phyloP scores from a whole-genome alignment of 1,140 invertebrate species.

The Phymorhynchus buccinoides region DNA sequence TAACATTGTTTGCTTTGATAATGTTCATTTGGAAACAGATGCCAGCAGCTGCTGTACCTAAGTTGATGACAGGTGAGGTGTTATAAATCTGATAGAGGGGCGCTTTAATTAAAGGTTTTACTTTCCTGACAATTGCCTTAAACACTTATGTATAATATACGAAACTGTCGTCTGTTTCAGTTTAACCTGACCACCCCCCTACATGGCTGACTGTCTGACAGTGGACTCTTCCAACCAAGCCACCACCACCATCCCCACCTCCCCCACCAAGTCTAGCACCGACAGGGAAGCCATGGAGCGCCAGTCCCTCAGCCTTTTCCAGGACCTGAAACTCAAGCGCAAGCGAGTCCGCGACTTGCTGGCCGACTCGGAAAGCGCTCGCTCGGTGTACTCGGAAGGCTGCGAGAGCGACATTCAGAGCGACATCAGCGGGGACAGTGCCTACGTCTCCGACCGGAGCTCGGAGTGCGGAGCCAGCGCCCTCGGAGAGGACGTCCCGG shows the following conservation, averaged over 20 bases:
- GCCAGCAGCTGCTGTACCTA: too few species aligned
- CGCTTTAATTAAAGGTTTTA: too few species aligned
- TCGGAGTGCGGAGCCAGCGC: conserved; percentile 36
- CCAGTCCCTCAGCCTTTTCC: conserved; percentile 50
- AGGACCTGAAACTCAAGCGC: conserved; percentile 59
- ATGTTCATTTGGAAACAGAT: too few species aligned
- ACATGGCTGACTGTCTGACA: neutral
- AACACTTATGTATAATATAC: too few species aligned
- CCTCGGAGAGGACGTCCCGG: conserved; percentile 23
- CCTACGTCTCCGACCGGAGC: conserved; percentile 46
- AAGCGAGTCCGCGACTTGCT: conserved; percentile 50
- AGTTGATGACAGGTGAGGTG: too few species aligned
- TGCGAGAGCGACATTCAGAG: conserved; percentile 49
- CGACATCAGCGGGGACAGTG: conserved; percentile 49
- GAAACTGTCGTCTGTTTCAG: too few species aligned
- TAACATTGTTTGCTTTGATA: too few species aligned
- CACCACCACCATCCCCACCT: conserved; percentile 18
- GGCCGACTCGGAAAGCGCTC: conserved; percentile 41
- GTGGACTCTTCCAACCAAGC: neutral
- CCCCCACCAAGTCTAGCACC: neutral
- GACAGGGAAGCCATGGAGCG: conserved; percentile 14
- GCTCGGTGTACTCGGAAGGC: conserved; percentile 28
- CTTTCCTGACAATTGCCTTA: too few species aligned
- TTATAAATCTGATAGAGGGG: too few species aligned
- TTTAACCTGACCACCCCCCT: neutral